Conservation (phyloP, 1,140 invertebrate genomes). For the Drosophila tsacasi region DNA sequence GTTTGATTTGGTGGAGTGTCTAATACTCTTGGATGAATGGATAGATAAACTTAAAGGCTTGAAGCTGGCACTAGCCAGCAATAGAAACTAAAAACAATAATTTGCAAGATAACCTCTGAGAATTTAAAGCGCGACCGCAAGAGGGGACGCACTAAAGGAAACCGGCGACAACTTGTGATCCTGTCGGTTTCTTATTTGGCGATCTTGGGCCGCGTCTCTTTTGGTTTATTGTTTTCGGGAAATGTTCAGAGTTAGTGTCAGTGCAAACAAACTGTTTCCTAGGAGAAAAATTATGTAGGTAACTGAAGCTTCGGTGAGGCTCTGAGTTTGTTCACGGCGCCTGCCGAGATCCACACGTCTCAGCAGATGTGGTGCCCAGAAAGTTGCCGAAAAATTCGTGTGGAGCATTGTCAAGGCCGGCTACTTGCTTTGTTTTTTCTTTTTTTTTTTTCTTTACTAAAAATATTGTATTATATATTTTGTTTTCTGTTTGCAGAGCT, state of each 20-base stretch:
- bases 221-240: constrained; percentile 34
- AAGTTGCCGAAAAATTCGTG: background rate
- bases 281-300: constrained; percentile 35
- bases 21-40: background rate
- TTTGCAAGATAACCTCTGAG: constrained; percentile 39
- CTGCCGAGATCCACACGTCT: constrained; percentile 14
- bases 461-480: constrained; percentile 61
- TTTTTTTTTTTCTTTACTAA: constrained; percentile 46
- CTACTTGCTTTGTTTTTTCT: constrained; percentile 29
- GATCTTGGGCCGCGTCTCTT: constrained; percentile 27
- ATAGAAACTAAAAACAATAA: constrained; percentile 34
- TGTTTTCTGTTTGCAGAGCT: constrained; percentile 44
- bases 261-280: constrained; percentile 48
- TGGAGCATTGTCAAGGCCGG: constrained; percentile 27
- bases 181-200: constrained; percentile 31
- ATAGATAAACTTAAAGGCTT: constrained; percentile 3
- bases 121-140: constrained; percentile 29
- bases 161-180: constrained; percentile 16
- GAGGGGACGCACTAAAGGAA: constrained; percentile 23
- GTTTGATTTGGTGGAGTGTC: background rate
- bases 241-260: constrained; percentile 38
- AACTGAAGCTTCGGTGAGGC: constrained; percentile 12
- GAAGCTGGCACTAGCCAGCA: constrained; percentile 1
- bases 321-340: constrained; percentile 15
- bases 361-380: background rate